Percentiles rank a stretch among this genome's conserved stretches.
Evolutionary conservation across 30 jellyfish, hydroid and myxozoan species (phyloP).

Genomic region (Aurelia aurita): DNA sequence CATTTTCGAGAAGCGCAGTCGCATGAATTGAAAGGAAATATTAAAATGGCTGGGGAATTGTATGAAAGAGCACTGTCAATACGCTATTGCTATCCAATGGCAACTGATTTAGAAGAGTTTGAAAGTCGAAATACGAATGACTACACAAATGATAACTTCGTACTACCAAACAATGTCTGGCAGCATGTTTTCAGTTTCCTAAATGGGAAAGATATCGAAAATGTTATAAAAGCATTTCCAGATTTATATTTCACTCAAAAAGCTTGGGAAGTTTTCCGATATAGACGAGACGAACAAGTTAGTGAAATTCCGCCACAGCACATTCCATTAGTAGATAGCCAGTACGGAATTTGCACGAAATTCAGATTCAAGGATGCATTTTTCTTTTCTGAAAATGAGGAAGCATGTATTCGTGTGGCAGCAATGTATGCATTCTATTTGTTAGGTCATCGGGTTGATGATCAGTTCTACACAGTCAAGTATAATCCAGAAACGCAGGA

Average conservation of each 20-base stretch:
- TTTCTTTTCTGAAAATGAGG: constrained; percentile 60
- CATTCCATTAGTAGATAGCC: constrained; percentile 45
- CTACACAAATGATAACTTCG: background rate
- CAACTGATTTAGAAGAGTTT: background rate
- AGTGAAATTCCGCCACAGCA: background rate
- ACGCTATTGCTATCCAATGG: constrained; percentile 71
- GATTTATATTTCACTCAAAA: background rate
- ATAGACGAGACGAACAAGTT: background rate
- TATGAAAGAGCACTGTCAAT: constrained; percentile 78
- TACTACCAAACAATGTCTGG: constrained; percentile 61
- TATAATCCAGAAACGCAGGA: constrained; percentile 2
- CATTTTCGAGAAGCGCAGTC: constrained; percentile 69
- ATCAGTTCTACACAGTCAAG: background rate
- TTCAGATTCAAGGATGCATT: constrained; percentile 34
- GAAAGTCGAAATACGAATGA: constrained; percentile 1
- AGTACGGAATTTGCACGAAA: constrained; percentile 45
- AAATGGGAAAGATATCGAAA: constrained; percentile 28
- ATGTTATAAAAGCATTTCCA: constrained; percentile 51
- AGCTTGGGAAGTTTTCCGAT: constrained; percentile 34
- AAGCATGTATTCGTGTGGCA: constrained; percentile 62
- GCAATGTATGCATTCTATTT: constrained; percentile 77
- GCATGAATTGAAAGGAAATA: constrained; percentile 29
- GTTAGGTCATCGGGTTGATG: constrained; percentile 50
- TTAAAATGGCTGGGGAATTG: constrained; percentile 27
- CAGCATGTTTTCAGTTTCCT: constrained; percentile 34